Conservation (phyloP, 2,797 vertebrate genomes). For the Numenius phaeopus region DNA sequence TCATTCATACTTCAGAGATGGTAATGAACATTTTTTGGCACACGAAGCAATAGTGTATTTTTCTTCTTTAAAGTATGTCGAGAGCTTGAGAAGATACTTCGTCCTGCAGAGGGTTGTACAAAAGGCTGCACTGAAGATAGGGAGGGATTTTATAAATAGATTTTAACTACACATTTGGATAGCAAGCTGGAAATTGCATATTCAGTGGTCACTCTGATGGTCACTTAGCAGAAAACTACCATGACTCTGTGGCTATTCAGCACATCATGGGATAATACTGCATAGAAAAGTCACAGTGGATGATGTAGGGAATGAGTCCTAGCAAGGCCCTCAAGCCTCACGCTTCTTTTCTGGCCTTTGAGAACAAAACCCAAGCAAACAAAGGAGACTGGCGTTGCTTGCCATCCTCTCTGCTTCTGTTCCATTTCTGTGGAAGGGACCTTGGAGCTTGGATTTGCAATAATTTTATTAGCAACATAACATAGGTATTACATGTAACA, state of each 20-base stretch:
- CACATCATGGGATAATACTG: background rate
- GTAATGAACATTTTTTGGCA: background rate
- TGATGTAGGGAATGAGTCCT: background rate
- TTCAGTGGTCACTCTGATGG: background rate
- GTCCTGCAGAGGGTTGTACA: background rate
- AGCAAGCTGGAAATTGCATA: background rate
- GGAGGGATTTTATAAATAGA: background rate
- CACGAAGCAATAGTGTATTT: background rate
- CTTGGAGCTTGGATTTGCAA: background rate
- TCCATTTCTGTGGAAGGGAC: background rate
- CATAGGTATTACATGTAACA: background rate
- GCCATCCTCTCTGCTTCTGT: background rate
- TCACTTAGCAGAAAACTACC: background rate
- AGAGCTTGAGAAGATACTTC: background rate
- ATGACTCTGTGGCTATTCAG: background rate
- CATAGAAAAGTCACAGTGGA: background rate
- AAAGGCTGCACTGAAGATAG: background rate
- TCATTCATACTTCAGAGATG: background rate
- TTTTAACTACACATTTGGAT: background rate
- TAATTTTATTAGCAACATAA: background rate
- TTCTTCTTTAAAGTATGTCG: background rate
- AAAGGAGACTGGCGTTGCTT: background rate
- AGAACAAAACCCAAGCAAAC: background rate
- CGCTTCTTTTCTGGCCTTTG: background rate
- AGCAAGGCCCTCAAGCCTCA: background rate